Evolutionary conservation across 2,797 vertebrate species (phyloP), one percentile per base, ranked within the genome.

Genomic region (Neostethus bicornis): DNA sequence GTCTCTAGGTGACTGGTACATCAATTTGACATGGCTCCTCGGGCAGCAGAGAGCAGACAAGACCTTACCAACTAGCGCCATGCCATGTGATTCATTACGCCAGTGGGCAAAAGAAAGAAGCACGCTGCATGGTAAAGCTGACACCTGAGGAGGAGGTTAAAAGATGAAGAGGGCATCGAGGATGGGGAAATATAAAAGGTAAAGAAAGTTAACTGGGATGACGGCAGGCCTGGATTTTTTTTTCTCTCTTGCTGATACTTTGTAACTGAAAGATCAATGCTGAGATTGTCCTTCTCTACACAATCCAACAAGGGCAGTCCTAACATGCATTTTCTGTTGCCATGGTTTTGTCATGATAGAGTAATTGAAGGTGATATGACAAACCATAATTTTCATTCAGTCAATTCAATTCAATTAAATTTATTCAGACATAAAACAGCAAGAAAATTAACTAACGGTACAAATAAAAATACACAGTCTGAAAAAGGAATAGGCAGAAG

Each of bases 1-100:
- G 86, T 85, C 84, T 88, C 72, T 70, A 80, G 85, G 85, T 89
- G 88, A 87, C 88, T 87, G 85, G 81, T 88, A 75, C 88, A 90
- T 90, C 84, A 84, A 86, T 92, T 86, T 91, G 89, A 90, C 89
- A 87, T 69, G 62, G 76, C 79, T 86, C 87, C 86, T 89, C 71
- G 46, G 85, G 87, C 85, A 65, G 72, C 79, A 61, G 84, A 79
- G 83, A 74, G 75, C 84, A 86, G 81, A 89, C 82, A 86, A 78
- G 73, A 64, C 72, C 82, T 68, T 43, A 66, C 74, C 85, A 73
- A 80, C 81, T 53, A 77, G 77, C 63, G 72, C 73, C 68, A 72
- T 67, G 77, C 70, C 82, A 80, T 70, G 79, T 82, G 85, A 88
- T 79, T 90, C 85, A 87, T 87, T 84, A 86, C 58, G 74, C 79